Evolutionary conservation across 2,113 vertebrate species (phyloP).

Genomic region (Cnemophilus loriae): DNA sequence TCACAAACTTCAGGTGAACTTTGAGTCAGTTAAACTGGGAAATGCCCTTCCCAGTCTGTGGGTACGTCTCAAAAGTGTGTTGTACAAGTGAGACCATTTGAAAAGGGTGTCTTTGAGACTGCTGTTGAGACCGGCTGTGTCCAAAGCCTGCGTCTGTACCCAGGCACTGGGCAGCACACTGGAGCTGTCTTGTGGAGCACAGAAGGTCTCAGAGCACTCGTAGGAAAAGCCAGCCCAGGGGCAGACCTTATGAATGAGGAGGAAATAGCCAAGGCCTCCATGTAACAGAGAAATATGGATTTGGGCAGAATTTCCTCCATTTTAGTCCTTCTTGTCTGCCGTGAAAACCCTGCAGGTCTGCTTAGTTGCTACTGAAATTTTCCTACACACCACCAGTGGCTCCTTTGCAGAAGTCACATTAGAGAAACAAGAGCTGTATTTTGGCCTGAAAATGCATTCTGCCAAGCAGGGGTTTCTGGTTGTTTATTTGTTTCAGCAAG

Average conservation of each 20-base stretch:
- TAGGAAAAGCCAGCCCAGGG: not conserved
- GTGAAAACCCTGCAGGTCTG: not conserved
- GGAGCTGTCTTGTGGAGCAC: not conserved
- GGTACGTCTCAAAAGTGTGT: not conserved
- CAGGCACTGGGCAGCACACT: not conserved
- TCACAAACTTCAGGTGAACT: not conserved
- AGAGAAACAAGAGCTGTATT: not conserved
- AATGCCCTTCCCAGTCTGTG: not conserved
- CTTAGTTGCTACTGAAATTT: not conserved
- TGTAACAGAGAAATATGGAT: not conserved
- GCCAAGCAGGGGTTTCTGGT: not conserved
- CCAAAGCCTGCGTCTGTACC: fast-evolving
- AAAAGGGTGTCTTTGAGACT: not conserved
- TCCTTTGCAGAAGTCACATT: not conserved
- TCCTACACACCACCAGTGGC: fast-evolving
- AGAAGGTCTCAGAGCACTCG: not conserved
- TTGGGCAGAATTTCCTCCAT: not conserved
- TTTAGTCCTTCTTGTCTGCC: not conserved
- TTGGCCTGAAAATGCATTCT: not conserved
- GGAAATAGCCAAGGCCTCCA: not conserved
- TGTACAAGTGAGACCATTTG: not conserved
- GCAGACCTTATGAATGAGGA: not conserved
- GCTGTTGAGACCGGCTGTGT: fast-evolving
- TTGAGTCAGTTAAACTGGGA: not conserved
- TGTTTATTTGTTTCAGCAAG: not conserved